Percentiles rank a stretch among this genome's conserved stretches.
These are phyloP conservation scores for Achlya flavicornis DNA, from an alignment of 2,888 invertebrate genomes.

Conservation along the genomic window DNA sequence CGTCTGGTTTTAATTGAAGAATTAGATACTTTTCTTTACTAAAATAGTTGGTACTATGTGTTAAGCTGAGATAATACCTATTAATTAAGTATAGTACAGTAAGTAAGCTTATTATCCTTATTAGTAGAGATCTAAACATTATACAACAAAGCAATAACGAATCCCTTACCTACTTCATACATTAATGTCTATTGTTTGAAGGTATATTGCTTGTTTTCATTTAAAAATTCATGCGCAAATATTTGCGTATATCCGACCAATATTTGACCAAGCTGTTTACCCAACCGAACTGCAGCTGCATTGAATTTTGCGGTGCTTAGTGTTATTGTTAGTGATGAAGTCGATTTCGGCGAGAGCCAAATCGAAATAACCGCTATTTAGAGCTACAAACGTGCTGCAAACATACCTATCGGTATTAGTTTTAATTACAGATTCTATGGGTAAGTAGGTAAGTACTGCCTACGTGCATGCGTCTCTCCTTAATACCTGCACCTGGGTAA, in stretches of 20 bases:
- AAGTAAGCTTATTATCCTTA: no score
- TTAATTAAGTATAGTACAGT: no score
- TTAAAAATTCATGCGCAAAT: conserved; percentile 10
- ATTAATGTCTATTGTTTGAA: background rate
- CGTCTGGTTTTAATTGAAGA: no score
- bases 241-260: conserved; percentile 22
- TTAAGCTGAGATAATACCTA: no score
- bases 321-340: conserved; percentile 45
- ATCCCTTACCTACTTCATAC: no score
- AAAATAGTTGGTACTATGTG: no score
- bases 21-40: no score
- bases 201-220: background rate
- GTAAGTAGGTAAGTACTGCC: background rate
- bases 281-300: conserved; percentile 29
- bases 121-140: no score
- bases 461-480: no score
- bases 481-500: no score
- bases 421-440: background rate
- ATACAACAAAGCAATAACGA: no score
- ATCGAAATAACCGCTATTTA: conserved; percentile 40
- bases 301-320: conserved; percentile 35
- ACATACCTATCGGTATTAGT: background rate
- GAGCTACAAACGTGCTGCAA: conserved; percentile 16
- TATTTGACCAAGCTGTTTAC: conserved; percentile 26
- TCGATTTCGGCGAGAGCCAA: conserved; percentile 44